These are phyloP conservation scores for Tetheella fluctuosa DNA, from an alignment of 2,888 invertebrate species.

Conservation along the genomic window DNA sequence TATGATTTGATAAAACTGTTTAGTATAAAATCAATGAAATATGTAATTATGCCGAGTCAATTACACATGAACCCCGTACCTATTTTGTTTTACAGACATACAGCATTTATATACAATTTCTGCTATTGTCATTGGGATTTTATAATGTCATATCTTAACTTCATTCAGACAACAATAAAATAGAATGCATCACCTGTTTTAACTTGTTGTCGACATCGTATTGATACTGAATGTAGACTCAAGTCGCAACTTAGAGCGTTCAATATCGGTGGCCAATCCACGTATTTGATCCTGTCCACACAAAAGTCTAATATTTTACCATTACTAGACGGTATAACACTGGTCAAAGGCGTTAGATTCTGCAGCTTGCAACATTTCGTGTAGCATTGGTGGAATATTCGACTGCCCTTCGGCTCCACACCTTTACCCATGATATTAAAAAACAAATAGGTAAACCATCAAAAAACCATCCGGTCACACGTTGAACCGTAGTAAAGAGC, in stretches of 20 bases:
- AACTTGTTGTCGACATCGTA: slow-evolving; percentile 85
- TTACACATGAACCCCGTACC: no score
- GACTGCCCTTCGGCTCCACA: slow-evolving; percentile 66
- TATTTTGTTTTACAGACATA: no score
- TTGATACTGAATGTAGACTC: slow-evolving; percentile 87
- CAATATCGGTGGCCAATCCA: slow-evolving; percentile 90
- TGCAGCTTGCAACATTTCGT: slow-evolving; percentile 80
- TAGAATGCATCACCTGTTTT: slow-evolving; percentile 78
- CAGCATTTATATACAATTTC: no score
- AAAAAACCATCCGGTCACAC: slow-evolving; percentile 53
- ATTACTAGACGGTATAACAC: slow-evolving; percentile 71
- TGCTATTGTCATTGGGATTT: no score
- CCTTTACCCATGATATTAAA: slow-evolving; percentile 72
- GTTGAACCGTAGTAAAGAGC: slow-evolving; percentile 38
- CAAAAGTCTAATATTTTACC: slow-evolving; percentile 87
- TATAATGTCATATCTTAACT: no score
- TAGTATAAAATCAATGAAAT: no score
- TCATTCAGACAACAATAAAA: no score
- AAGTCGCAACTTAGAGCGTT: slow-evolving; percentile 89
- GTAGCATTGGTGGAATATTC: slow-evolving; percentile 80
- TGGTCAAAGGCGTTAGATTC: slow-evolving; percentile 71
- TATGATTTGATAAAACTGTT: no score
- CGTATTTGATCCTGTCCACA: slow-evolving; percentile 89
- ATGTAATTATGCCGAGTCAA: no score
- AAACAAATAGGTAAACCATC: slow-evolving; percentile 43